A percentile compares a stretch with the other conserved stretches of the same genome.
Evolutionary conservation across 2,113 vertebrate species (phyloP).

Genomic region (Cebidichthys violaceus): DNA sequence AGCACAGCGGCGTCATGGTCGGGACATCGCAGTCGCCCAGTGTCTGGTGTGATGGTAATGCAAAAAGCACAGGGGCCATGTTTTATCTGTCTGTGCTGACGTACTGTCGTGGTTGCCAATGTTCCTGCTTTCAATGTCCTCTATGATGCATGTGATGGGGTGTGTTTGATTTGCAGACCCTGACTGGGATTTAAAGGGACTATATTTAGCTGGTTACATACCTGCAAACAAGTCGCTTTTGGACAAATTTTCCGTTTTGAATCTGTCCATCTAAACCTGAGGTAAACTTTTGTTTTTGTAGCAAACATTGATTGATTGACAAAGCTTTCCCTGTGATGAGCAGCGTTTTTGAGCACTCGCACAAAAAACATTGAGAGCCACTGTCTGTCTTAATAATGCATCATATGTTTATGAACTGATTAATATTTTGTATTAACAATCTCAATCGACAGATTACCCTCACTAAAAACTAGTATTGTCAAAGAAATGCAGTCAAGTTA

Average conservation of each 20-base stretch:
- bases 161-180: constrained; percentile 7
- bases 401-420: background rate
- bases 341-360: background rate
- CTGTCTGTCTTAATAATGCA: background rate
- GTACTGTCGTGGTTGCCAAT: background rate
- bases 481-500: background rate
- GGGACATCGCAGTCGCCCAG: background rate
- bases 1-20: constrained; percentile 38
- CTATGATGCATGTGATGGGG: constrained; percentile 4
- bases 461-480: background rate
- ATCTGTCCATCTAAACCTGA: background rate
- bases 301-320: background rate
- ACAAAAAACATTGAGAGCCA: background rate
- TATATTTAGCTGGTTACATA: constrained; percentile 42
- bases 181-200: constrained; percentile 14
- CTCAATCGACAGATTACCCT: background rate
- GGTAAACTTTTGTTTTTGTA: background rate
- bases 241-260: background rate
- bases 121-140: constrained; percentile 14
- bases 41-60: constrained; percentile 37
- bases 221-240: background rate
- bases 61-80: constrained; percentile 15
- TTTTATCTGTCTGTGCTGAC: constrained; percentile 17
- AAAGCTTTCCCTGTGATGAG: background rate
- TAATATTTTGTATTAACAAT: background rate